Percentiles rank a stretch among this genome's conserved stretches.
Conservation (phyloP, 1,140 invertebrate species). For the Asobara japonica region DNA sequence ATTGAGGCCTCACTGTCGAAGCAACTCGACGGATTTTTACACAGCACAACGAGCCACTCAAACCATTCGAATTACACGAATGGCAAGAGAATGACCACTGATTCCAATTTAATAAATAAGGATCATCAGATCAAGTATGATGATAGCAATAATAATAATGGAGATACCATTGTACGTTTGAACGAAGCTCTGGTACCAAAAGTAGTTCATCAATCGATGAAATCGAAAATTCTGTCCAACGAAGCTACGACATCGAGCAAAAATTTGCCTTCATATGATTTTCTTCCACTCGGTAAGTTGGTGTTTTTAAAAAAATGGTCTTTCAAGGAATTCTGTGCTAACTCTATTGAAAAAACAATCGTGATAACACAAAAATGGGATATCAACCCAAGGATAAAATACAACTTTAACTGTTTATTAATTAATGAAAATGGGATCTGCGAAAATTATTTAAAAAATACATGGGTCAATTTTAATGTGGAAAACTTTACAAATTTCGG, state of each 20-base stretch:
- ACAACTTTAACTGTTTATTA: too few species aligned
- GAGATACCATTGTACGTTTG: slow-evolving; percentile 20
- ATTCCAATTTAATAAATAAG: slow-evolving; percentile 33
- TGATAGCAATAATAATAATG: slow-evolving; percentile 41
- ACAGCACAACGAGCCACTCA: slow-evolving; percentile 27
- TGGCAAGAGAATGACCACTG: slow-evolving; percentile 40
- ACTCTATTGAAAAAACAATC: too few species aligned
- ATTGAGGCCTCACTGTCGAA: slow-evolving; percentile 30
- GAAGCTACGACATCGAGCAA: slow-evolving; percentile 41
- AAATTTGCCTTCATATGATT: slow-evolving; percentile 40
- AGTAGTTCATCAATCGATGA: slow-evolving; percentile 42
- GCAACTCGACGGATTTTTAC: slow-evolving; percentile 32
- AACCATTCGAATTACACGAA: slow-evolving; percentile 35
- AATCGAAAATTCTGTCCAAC: slow-evolving; percentile 43
- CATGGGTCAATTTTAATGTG: too few species aligned
- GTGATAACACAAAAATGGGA: too few species aligned
- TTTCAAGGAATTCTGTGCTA: background rate
- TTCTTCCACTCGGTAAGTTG: slow-evolving; percentile 48
- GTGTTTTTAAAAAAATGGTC: background rate
- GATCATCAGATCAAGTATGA: slow-evolving; percentile 41
- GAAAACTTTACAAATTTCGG: too few species aligned
- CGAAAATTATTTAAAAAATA: too few species aligned
- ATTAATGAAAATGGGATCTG: too few species aligned
- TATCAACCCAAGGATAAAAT: too few species aligned
- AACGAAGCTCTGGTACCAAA: slow-evolving; percentile 42